These are phyloP conservation scores for Pomatorhinus ruficollis DNA, from an alignment of 2,113 vertebrate genomes.

Conservation along the genomic window DNA sequence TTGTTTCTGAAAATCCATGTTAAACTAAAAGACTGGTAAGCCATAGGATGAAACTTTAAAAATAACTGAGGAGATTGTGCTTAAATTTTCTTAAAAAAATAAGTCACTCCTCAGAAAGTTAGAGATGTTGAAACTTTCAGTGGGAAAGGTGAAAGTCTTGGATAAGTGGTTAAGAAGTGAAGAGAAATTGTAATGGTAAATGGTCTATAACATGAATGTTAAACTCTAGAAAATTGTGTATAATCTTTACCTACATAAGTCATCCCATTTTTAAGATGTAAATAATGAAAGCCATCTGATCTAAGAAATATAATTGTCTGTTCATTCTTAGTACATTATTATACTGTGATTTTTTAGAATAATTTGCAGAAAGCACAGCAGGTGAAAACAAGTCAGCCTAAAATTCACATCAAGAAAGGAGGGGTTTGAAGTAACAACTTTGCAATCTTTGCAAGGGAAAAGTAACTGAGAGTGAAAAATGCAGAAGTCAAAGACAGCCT, in stretches of 20 bases:
- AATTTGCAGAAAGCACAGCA: background rate
- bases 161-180: background rate
- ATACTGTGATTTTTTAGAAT: rapidly evolving
- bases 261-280: background rate
- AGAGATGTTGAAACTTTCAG: background rate
- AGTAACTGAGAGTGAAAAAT: background rate
- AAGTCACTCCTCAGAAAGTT: background rate
- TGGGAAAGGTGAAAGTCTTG: background rate
- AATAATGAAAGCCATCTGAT: background rate
- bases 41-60: background rate
- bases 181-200: background rate
- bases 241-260: background rate
- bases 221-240: background rate
- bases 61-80: background rate
- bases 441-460: background rate
- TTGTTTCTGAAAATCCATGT: background rate
- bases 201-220: background rate
- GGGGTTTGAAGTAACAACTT: background rate
- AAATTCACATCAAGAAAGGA: background rate
- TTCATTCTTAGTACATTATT: background rate
- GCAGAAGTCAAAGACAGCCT: background rate
- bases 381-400: background rate
- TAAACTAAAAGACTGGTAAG: background rate
- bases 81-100: background rate
- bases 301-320: background rate